Percentiles rank a stretch among this genome's conserved stretches.
Conservation (phyloP, 1,140 invertebrate genomes). For the Euwallacea fornicatus region DNA sequence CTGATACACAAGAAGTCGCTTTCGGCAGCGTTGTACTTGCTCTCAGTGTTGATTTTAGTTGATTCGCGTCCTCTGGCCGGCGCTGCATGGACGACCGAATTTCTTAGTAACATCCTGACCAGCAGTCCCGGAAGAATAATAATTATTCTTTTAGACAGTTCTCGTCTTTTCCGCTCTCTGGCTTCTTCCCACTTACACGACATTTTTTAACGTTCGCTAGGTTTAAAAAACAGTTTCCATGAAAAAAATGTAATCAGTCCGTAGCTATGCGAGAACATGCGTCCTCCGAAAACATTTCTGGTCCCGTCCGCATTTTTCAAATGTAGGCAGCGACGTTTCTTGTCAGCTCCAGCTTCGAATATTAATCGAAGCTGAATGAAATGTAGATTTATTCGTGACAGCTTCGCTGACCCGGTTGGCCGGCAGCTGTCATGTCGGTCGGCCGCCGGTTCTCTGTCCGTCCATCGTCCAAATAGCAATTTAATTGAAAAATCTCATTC, state of each 20-base stretch:
- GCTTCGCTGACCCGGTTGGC: constrained; percentile 30
- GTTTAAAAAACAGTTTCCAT: background rate
- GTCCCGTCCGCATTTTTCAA: constrained; percentile 20
- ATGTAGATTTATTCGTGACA: constrained; percentile 44
- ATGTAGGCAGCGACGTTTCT: constrained; percentile 29
- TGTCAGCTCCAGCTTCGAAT: constrained; percentile 34
- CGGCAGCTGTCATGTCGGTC: constrained; percentile 21
- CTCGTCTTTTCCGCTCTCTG: too few relatives aligned
- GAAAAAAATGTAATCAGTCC: constrained; percentile 4
- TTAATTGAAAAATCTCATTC: constrained; percentile 56
- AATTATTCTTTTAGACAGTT: too few relatives aligned
- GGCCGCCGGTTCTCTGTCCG: constrained; percentile 13
- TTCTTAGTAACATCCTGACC: too few relatives aligned
- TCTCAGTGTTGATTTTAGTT: too few relatives aligned
- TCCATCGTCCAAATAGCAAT: constrained; percentile 47
- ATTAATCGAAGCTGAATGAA: constrained; percentile 40
- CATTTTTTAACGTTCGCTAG: too few relatives aligned
- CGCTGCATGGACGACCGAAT: too few relatives aligned
- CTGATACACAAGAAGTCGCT: too few relatives aligned
- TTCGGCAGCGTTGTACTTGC: too few relatives aligned
- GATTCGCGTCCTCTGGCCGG: too few relatives aligned
- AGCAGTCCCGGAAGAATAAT: too few relatives aligned
- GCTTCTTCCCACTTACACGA: too few relatives aligned
- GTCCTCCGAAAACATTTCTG: background rate
- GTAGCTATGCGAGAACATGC: background rate